A percentile compares a stretch with the other conserved stretches of the same genome.
Conservation (phyloP, 2,888 invertebrate species). For the Synanthedon tipuliformis region DNA sequence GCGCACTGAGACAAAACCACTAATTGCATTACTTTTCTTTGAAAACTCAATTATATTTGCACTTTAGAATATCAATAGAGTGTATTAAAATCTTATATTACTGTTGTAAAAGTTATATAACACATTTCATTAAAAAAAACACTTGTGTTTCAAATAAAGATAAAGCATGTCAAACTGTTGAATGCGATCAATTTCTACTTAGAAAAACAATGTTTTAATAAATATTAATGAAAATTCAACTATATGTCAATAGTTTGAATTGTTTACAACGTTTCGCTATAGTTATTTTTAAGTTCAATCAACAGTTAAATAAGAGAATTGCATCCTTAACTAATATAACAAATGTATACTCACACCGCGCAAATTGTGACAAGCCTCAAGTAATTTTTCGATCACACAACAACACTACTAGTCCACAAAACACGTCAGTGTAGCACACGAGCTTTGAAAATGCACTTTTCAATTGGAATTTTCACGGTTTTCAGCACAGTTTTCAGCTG, state of each 20-base stretch:
- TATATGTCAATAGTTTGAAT: too few relatives aligned
- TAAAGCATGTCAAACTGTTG: too few relatives aligned
- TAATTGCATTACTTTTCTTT: slow-evolving; percentile 28
- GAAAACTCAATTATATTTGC: too few relatives aligned
- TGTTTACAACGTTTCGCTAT: too few relatives aligned
- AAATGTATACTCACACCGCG: slow-evolving; percentile 43
- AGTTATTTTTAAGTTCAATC: neutral
- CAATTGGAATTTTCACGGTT: slow-evolving; percentile 32
- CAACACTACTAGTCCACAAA: slow-evolving; percentile 23
- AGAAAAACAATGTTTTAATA: too few relatives aligned
- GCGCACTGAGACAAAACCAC: slow-evolving; percentile 15
- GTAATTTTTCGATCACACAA: slow-evolving; percentile 19
- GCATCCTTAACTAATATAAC: neutral
- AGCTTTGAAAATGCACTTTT: slow-evolving; percentile 19
- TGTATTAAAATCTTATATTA: too few relatives aligned
- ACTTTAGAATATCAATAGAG: too few relatives aligned
- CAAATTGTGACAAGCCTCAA: slow-evolving; percentile 14
- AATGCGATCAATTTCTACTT: too few relatives aligned
- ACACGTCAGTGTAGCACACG: slow-evolving; percentile 25
- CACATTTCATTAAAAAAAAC: too few relatives aligned
- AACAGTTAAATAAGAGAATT: neutral
- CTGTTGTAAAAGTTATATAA: too few relatives aligned
- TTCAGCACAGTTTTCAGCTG: slow-evolving; percentile 57
- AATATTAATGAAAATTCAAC: too few relatives aligned
- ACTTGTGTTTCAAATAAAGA: too few relatives aligned